Base-by-base conservation (phyloP, 2,797 vertebrate genomes). In the Pangasius macronema region DNA sequence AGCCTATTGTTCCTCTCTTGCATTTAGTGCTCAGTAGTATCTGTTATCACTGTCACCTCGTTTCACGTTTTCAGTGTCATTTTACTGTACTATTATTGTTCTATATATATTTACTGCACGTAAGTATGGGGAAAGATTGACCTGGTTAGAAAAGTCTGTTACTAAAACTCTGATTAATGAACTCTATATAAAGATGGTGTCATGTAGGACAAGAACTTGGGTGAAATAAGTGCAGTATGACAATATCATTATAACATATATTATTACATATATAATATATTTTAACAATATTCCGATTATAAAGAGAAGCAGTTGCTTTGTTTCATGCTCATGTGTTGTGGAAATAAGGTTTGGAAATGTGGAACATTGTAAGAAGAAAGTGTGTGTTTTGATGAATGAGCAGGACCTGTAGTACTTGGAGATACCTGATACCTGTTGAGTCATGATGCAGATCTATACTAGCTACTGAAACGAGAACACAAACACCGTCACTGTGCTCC, bases 371-470 rank as follows among this genome's bases (percentile, higher is more conserved):
- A 63, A 5, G 57, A 9, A 42, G 20, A 27, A 42, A 1, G 2
- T 39, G 14, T 46, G 7, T 5, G 39, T 59, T 24, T 24, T 49
- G 14, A 46, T 49, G 61, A 67, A 51, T 13, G n/a, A 36, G 82
- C 46, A 53, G 63, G 36, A 24, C 30, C 63, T 68, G 63, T 3
- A 82, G 57, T 63, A 46, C 79, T 61, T 42, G 33, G 30, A 51
- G 63, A 51, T 67, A 83, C 42, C 81, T 67, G 80, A 67, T 84
- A 87, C 86, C 86, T 87, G 86, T 87, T 87, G 86, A 79, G 86
- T 55, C 82, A 83, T 81, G 63, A 81, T 61, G 42, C 86, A 51
- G 70, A 55, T 6, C 42, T 53, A 46, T 1, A 81, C 22, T 16
- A 68, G 81, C 3, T 11, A 46, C 14, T 65, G 13, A 20, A 67